These are phyloP conservation scores for Lasioglossum vierecki DNA, from an alignment of 2,888 invertebrate species.

Conservation along the genomic window DNA sequence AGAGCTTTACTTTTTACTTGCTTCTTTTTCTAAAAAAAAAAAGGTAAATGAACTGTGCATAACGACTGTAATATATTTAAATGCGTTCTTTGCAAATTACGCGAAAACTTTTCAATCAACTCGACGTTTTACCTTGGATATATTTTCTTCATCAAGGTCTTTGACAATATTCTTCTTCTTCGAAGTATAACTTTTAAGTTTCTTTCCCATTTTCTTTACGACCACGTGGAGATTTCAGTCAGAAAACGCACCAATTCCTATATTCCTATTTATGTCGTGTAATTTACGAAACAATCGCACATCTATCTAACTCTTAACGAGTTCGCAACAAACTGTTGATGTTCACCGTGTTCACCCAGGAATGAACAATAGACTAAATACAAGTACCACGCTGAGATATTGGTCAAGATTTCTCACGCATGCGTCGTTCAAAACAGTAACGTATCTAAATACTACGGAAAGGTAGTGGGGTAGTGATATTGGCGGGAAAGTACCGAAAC, in stretches of 20 bases:
- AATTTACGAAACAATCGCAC: neutral
- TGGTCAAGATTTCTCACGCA: too few relatives aligned
- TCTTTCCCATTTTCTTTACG: slow-evolving; percentile 27
- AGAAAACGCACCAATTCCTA: neutral
- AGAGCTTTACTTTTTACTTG: neutral
- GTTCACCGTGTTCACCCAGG: too few relatives aligned
- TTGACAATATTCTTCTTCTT: neutral
- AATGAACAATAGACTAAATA: too few relatives aligned
- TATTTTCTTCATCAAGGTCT: slow-evolving; percentile 2
- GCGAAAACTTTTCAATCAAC: neutral
- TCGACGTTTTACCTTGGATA: neutral
- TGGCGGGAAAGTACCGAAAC: too few relatives aligned
- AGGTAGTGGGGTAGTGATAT: too few relatives aligned
- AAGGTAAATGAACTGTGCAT: neutral
- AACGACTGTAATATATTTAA: neutral
- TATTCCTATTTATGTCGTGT: neutral
- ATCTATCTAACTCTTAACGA: neutral
- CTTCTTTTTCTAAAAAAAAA: slow-evolving; percentile 22
- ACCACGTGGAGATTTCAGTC: neutral
- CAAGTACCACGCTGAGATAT: too few relatives aligned
- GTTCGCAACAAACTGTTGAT: neutral
- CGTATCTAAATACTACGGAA: too few relatives aligned
- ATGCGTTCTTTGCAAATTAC: neutral
- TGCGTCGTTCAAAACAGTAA: too few relatives aligned
- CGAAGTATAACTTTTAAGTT: neutral